Evolutionary conservation across 2,797 vertebrate genomes (phyloP).

Genomic region (Eutrigla gurnardus): DNA sequence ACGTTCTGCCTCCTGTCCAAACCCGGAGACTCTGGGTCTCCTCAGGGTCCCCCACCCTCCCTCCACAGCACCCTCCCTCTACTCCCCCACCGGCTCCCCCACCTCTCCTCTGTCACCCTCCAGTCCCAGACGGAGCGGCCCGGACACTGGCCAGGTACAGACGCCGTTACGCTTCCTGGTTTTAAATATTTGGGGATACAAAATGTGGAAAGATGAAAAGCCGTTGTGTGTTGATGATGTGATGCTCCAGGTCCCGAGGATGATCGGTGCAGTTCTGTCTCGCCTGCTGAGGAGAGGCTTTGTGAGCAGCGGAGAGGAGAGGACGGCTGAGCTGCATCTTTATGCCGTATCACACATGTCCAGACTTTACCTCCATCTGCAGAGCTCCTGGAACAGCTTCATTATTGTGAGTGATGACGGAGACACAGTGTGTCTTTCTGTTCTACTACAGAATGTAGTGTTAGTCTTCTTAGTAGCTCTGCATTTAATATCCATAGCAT

Average conservation of each 20-base stretch:
- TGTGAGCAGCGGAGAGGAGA: constrained; percentile 22
- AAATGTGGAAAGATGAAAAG: background rate
- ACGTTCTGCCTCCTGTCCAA: no score
- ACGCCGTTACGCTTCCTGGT: no score
- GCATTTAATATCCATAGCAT: no score
- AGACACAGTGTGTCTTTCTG: background rate
- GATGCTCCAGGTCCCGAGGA: constrained; percentile 31
- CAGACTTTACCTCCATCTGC: constrained; percentile 85
- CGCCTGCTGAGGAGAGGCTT: constrained; percentile 50
- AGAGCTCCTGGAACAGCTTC: constrained; percentile 87
- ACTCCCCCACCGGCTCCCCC: no score
- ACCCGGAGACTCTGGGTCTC: no score
- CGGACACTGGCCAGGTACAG: no score
- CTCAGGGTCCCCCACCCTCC: no score
- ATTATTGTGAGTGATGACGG: constrained; percentile 81
- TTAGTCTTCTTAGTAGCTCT: no score
- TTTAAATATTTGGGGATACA: no score
- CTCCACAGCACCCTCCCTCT: no score
- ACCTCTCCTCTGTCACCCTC: no score
- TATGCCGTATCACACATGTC: constrained; percentile 83
- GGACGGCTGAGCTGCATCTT: constrained; percentile 84
- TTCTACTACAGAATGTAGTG: background rate
- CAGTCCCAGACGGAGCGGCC: no score
- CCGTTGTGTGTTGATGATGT: background rate
- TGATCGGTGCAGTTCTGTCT: constrained; percentile 42